A percentile compares a stretch with the other conserved stretches of the same genome.
Evolutionary conservation across 2,888 invertebrate genomes (phyloP).

Genomic region (Candidula unifasciata): DNA sequence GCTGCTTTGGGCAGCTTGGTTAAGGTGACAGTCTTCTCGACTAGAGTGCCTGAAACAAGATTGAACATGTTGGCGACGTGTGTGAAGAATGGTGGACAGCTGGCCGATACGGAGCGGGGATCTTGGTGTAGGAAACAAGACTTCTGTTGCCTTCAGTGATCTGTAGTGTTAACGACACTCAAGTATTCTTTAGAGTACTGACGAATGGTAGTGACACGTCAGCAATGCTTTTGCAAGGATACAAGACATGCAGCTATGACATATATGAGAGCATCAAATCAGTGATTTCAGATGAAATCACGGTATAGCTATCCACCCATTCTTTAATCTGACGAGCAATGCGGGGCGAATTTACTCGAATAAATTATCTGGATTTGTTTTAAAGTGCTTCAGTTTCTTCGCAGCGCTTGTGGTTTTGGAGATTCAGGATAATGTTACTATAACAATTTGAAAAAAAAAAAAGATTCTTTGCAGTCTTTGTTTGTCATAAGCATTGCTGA

Average conservation of each 20-base stretch:
- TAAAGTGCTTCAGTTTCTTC: too few species aligned
- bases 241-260: not conserved
- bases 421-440: too few species aligned
- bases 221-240: constrained; percentile 34
- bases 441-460: not conserved
- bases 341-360: too few species aligned
- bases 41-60: constrained; percentile 50
- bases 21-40: constrained; percentile 51
- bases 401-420: too few species aligned
- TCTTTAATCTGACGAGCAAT: too few species aligned
- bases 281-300: not conserved
- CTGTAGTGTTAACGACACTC: not conserved
- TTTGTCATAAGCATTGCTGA: constrained; percentile 40
- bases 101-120: not conserved
- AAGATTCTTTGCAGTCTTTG: not conserved
- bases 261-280: not conserved
- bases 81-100: constrained; percentile 1
- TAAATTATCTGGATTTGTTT: too few species aligned
- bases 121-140: not conserved
- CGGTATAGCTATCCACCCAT: too few species aligned
- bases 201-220: not conserved
- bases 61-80: constrained; percentile 37
- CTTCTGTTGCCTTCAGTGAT: not conserved
- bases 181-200: not conserved
- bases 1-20: constrained; percentile 50